Conservation (phyloP, 2,888 invertebrate genomes). For the Pammene aurita region DNA sequence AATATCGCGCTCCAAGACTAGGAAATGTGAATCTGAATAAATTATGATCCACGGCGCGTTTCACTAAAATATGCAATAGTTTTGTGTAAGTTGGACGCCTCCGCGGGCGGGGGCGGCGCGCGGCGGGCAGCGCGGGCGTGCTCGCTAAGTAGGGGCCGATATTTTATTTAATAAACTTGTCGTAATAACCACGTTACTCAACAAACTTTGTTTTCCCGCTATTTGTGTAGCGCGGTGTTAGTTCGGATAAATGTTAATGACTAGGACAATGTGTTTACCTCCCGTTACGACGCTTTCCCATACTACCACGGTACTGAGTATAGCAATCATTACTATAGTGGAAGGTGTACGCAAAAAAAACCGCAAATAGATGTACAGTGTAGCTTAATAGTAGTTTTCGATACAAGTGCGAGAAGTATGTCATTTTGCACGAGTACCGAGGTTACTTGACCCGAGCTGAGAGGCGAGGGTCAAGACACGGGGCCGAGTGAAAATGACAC, state of each 20-base stretch:
- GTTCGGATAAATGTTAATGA: constrained; percentile 70
- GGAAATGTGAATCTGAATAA: constrained; percentile 78
- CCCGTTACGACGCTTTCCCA: constrained; percentile 29
- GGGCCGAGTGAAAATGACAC: too few relatives aligned
- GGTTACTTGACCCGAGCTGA: too few relatives aligned
- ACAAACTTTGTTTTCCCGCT: constrained; percentile 67
- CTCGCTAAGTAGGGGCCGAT: constrained; percentile 66
- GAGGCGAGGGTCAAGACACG: too few relatives aligned
- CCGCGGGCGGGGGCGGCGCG: constrained; percentile 52
- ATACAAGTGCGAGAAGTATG: too few relatives aligned
- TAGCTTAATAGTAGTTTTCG: too few relatives aligned
- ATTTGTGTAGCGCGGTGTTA: constrained; percentile 58
- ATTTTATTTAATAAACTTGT: constrained; percentile 78
- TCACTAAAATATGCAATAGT: constrained; percentile 80
- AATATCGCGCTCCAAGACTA: constrained; percentile 70
- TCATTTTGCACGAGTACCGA: too few relatives aligned
- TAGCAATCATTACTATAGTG: neutral
- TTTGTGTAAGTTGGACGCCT: constrained; percentile 80
- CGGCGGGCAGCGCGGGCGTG: constrained; percentile 49
- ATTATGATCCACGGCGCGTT: constrained; percentile 73
- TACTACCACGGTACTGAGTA: neutral
- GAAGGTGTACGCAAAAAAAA: too few relatives aligned
- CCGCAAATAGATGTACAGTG: too few relatives aligned
- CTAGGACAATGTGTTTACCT: constrained; percentile 51
- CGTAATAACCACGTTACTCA: constrained; percentile 62